A percentile compares a stretch with the other conserved stretches of the same genome.
These are phyloP conservation scores for Ormyrus thymus DNA, from an alignment of 2,888 invertebrate genomes.

Conservation along the genomic window DNA sequence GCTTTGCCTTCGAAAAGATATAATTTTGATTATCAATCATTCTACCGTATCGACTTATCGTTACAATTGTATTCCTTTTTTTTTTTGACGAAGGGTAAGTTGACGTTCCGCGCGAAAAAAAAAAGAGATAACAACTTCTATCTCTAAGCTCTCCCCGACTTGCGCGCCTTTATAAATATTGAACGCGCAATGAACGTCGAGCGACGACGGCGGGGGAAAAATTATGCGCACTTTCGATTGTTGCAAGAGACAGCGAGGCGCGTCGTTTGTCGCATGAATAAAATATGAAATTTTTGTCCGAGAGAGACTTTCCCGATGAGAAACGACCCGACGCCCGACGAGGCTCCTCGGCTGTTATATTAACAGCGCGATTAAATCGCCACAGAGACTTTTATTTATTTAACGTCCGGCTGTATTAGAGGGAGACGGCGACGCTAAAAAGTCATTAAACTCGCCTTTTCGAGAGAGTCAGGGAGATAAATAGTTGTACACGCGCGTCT, in stretches of 20 bases:
- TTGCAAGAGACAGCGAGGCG: conserved; percentile 1
- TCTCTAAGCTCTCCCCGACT: not conserved
- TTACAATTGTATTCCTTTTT: conserved; percentile 1
- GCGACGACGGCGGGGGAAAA: not conserved
- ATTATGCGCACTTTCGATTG: conserved; percentile 23
- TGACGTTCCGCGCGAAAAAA: conserved; percentile 14
- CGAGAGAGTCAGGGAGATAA: too few species aligned
- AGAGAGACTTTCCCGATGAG: not conserved
- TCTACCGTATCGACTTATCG: too few species aligned
- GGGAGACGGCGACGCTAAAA: too few species aligned
- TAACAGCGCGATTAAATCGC: not conserved
- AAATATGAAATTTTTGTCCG: conserved; percentile 22
- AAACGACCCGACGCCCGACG: not conserved
- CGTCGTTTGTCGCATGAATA: conserved; percentile 21
- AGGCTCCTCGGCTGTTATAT: not conserved
- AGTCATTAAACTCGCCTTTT: too few species aligned
- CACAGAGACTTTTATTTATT: too few species aligned
- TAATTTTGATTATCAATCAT: conserved; percentile 5
- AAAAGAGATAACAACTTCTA: conserved; percentile 7
- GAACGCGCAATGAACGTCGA: not conserved
- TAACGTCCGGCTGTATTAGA: too few species aligned
- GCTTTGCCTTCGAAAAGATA: conserved; percentile 28
- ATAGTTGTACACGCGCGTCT: conserved; percentile 16
- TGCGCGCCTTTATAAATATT: not conserved
- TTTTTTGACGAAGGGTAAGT: conserved; percentile 34